Conservation (phyloP, 1,140 invertebrate species). For the Drosophila simulans region DNA sequence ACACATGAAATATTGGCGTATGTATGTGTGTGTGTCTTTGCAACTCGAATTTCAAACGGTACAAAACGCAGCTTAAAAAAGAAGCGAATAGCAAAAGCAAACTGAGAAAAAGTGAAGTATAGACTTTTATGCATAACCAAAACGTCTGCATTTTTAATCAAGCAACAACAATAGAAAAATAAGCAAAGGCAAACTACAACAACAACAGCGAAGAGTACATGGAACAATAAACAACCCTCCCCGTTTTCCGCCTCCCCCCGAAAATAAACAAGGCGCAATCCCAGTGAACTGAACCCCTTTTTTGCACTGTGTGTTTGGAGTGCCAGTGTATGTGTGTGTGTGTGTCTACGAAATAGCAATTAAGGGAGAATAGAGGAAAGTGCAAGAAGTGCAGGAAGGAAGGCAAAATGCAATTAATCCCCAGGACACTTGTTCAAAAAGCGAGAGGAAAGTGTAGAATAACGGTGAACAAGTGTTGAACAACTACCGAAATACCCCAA, state of each 20-base stretch:
- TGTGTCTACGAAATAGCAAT: conserved; percentile 23
- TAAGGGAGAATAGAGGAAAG: conserved; percentile 17
- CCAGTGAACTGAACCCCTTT: conserved; percentile 56
- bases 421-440: conserved; percentile 37
- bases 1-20: conserved; percentile 1
- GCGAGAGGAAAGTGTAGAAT: not conserved
- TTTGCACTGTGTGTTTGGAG: conserved; percentile 41
- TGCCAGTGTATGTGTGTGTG: conserved; percentile 9
- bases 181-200: conserved; percentile 32
- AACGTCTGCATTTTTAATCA: conserved; percentile 75
- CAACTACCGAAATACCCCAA: not conserved
- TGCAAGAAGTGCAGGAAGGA: conserved; percentile 28
- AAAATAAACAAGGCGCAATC: conserved; percentile 46
- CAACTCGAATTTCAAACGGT: conserved; percentile 13
- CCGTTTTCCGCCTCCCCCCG: conserved; percentile 28
- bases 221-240: conserved; percentile 50
- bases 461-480: not conserved
- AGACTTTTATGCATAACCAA: conserved; percentile 66
- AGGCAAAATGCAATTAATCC: conserved; percentile 32
- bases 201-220: conserved; percentile 31
- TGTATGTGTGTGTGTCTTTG: conserved; percentile 34
- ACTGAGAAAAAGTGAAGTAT: conserved; percentile 33
- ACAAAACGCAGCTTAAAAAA: conserved; percentile 30
- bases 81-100: conserved; percentile 34
- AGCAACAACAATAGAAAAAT: conserved; percentile 65